These are phyloP conservation scores for Aphodius granarius DNA, from an alignment of 2,888 invertebrate species.

Conservation along the genomic window DNA sequence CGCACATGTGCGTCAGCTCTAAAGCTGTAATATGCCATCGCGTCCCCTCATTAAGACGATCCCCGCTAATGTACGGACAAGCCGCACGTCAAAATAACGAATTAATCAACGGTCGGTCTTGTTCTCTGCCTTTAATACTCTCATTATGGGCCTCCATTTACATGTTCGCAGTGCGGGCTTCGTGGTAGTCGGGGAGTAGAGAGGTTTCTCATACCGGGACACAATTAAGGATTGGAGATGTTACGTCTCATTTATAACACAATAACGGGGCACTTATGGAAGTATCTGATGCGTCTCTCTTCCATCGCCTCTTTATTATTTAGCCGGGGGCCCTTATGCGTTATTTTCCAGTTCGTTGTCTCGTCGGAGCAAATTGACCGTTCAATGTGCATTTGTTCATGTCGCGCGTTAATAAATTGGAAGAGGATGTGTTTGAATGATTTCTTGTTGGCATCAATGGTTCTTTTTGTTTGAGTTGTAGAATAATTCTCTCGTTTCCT, in stretches of 20 bases:
- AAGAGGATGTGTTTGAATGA: not conserved
- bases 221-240: not conserved
- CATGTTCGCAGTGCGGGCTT: constrained; percentile 26
- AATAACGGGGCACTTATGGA: not conserved
- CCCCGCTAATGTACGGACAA: constrained; percentile 53
- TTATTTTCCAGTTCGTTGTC: not conserved
- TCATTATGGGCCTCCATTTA: constrained; percentile 18
- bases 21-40: constrained; percentile 44
- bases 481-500: too few species aligned
- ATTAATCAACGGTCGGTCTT: constrained; percentile 49
- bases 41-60: constrained; percentile 42
- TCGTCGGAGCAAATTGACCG: not conserved
- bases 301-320: not conserved
- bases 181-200: not conserved
- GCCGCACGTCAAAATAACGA: constrained; percentile 54
- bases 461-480: not conserved
- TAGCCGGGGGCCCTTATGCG: not conserved
- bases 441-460: not conserved
- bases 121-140: constrained; percentile 21
- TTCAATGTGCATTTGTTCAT: not conserved
- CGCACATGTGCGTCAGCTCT: constrained; percentile 23
- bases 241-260: not conserved
- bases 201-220: not conserved
- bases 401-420: not conserved
- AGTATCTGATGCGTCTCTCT: not conserved